A percentile compares a stretch with the other conserved stretches of the same genome.
phyloP scores from a whole-genome alignment of 2,113 vertebrate species.

The Sebastes fasciatus region DNA sequence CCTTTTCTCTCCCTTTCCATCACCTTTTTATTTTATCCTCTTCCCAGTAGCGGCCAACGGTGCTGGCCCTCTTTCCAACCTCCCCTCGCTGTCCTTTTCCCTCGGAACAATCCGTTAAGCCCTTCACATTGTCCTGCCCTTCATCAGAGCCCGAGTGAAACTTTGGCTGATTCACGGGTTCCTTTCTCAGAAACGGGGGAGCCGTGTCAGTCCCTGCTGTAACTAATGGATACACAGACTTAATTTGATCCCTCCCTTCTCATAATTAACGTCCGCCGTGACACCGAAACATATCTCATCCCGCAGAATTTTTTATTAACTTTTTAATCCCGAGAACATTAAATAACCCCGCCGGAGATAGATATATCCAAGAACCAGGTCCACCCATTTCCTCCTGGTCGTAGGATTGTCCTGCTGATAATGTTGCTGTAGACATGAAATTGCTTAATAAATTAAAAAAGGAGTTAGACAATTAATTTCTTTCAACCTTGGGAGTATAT shows the following conservation, averaged over 20 bases:
- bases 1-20: neutral
- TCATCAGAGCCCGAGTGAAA: conserved; percentile 44
- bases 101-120: conserved; percentile 46
- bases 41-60: neutral
- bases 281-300: conserved; percentile 48
- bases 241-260: conserved; percentile 57
- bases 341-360: conserved; percentile 43
- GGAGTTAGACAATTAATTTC: neutral
- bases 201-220: conserved; percentile 52
- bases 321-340: conserved; percentile 44
- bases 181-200: conserved; percentile 48
- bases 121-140: conserved; percentile 47
- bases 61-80: neutral
- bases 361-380: conserved; percentile 30
- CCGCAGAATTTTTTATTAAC: conserved; percentile 43
- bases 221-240: conserved; percentile 65
- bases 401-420: conserved; percentile 1
- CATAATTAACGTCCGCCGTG: conserved; percentile 68
- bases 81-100: conserved; percentile 1
- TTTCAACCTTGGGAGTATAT: neutral
- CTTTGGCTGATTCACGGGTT: conserved; percentile 55
- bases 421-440: conserved; percentile 32
- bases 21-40: conserved; percentile 9
- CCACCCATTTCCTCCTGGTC: neutral
- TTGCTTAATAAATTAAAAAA: conserved; percentile 39